Base-by-base conservation (phyloP, 2,888 invertebrate species). In the Andrena minutula region DNA sequence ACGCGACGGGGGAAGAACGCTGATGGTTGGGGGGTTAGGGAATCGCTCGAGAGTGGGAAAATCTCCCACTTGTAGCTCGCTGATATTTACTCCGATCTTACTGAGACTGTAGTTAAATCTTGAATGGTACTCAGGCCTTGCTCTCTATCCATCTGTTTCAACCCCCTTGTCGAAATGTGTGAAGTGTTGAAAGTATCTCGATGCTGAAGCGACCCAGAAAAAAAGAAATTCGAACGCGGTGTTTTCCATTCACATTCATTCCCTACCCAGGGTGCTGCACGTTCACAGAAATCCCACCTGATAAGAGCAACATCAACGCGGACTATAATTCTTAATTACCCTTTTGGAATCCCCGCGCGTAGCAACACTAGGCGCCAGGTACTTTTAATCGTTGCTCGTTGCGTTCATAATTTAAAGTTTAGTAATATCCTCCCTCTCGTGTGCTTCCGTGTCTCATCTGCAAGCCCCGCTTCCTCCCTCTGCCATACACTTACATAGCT, bases 51-150 rank as follows among this genome's bases (percentile, higher is more conserved):
- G 85, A 83, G 86, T 86, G 88, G 87, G 89, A 89, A 92, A 92
- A 93, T 93, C 91, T 93, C 90, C 92, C 93, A 93, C 93, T 93
- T 93, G 93, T 92, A 90, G 92, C 92, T 90, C 88, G 81, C 87
- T 90, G 92, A 92, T 92, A 91, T 92, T 92, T 91, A 91, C 91
- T 88, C 88, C 90, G 88, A 90, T 91, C 91, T 88, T 85, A 83
- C 86, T 74, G 79, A 83, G 74, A 83, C 84, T 86, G 80, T 80
- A 90, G 89, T 87, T 90, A 89, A 92, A 92, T 90, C 91, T 91
- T 92, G 89, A 91, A 88, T 88, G 90, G 90, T 86, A 90, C 88
- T 89, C 79, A 88, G 82, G 88, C 87, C 76, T 56, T 60, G 35
- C 71, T 64, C 71, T 79, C 77, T 64, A 73, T 82, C 82, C 81